Evolutionary conservation across 2,113 vertebrate species (phyloP).

Genomic region (Neoarius graeffei): DNA sequence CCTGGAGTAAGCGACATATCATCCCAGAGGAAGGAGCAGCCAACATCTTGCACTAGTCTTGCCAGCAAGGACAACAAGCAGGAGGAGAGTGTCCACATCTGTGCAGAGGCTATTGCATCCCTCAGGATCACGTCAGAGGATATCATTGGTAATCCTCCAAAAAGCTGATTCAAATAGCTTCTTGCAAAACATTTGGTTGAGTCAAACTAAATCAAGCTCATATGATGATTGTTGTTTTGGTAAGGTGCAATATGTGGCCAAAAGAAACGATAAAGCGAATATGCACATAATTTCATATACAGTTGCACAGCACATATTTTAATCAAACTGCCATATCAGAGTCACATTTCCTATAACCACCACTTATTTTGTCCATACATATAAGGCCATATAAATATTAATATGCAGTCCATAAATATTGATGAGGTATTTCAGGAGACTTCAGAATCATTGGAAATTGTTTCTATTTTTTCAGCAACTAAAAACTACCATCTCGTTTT

Average conservation of each 20-base stretch:
- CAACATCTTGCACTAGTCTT: slow-evolving; percentile 52
- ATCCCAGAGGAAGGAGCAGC: slow-evolving; percentile 56
- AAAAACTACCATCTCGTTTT: slow-evolving; percentile 14
- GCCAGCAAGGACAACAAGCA: slow-evolving; percentile 76
- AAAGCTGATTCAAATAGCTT: slow-evolving; percentile 66
- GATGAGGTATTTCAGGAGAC: slow-evolving; percentile 3
- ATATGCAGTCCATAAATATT: slow-evolving; percentile 44
- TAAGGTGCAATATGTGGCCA: slow-evolving; percentile 73
- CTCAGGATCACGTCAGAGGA: slow-evolving; percentile 93
- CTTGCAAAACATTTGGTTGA: slow-evolving; percentile 31
- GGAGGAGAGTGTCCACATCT: slow-evolving; percentile 93
- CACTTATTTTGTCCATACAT: slow-evolving; percentile 1
- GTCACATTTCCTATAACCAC: slow-evolving; percentile 29
- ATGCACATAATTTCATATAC: slow-evolving; percentile 73
- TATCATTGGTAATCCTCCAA: slow-evolving; percentile 74
- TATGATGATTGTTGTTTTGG: slow-evolving; percentile 34
- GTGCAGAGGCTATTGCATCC: slow-evolving; percentile 96
- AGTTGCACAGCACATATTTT: slow-evolving; percentile 66
- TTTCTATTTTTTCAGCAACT: slow-evolving; percentile 38
- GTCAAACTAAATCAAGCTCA: slow-evolving; percentile 36
- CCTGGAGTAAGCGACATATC: slow-evolving; percentile 61
- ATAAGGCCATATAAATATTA: slow-evolving; percentile 36
- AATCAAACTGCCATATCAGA: slow-evolving; percentile 37
- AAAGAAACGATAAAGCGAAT: slow-evolving; percentile 66
- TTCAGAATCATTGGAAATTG: slow-evolving; percentile 15